Evolutionary conservation across 2,113 vertebrate species (phyloP), one percentile per base, ranked within the genome.

Genomic region (Chascanopsetta lugubris): DNA sequence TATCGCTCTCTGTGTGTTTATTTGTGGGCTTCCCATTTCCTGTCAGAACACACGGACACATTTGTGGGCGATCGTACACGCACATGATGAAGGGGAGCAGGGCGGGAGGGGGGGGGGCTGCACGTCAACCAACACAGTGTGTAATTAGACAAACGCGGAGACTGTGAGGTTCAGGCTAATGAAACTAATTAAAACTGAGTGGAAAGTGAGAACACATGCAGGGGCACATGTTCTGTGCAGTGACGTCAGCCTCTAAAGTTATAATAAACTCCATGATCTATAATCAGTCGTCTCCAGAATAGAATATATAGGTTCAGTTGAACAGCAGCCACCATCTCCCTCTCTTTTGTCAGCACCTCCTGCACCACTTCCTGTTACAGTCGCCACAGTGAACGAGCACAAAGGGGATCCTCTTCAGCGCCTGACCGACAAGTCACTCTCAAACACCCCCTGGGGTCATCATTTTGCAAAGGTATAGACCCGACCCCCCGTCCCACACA

Each of bases 11-110:
- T 2, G 3, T 8, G 57, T 75, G 77, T 85, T 89, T 86, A 85
- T 87, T 85, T 87, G 69, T 61, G 53, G 69, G 63, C 51, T 60
- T 79, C 77, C 75, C 73, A 80, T 82, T 88, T 90, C 88, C 88
- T 86, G 76, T 79, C 55, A 45, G n/a, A 69, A 66, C 32, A 45
- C 57, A 38, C 49, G 61, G 26, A 53, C 53, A 24, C 67, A 58
- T 54, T 70, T 61, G 58, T 67, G 64, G 51, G 32, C 60, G 69
- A 45, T 65, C 22, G 38, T 13, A 55, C 50, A 53, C 49, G 68
- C 34, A 57, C 49, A 59, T 69, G 61, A 74, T 54, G 63, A 76
- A 55, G 70, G 43, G 29, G 26, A 63, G 54, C 21, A 12, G 46
- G 3, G 34, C 18, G 0, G 10, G 48, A 12, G 8, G 8, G 8